phyloP scores from a whole-genome alignment of 2,888 invertebrate species.

The Heliconius hortense region DNA sequence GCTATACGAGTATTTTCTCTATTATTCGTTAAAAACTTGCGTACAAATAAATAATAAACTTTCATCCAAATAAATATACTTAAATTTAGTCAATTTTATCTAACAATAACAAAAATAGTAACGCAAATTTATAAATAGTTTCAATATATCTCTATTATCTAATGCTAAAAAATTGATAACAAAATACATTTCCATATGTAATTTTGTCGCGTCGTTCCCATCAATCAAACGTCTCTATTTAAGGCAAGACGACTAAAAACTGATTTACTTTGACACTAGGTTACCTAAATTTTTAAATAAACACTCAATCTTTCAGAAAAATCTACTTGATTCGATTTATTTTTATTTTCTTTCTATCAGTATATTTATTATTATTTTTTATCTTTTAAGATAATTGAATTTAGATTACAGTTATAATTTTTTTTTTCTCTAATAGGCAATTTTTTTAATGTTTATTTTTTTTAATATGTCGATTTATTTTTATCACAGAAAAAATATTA shows the following conservation, averaged over 20 bases:
- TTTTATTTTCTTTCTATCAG: neutral
- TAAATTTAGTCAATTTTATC: neutral
- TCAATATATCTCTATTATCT: too few relatives aligned
- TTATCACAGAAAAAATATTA: too few relatives aligned
- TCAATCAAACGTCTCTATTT: conserved; percentile 31
- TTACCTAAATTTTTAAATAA: neutral
- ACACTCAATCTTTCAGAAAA: neutral
- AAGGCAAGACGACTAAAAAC: conserved; percentile 1
- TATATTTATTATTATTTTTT: neutral
- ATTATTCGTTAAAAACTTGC: neutral
- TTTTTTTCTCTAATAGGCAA: neutral
- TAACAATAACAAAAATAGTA: neutral
- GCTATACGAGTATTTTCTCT: neutral
- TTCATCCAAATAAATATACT: neutral
- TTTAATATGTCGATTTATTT: too few relatives aligned
- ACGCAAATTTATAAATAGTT: too few relatives aligned
- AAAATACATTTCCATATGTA: neutral
- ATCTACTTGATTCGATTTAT: too few relatives aligned
- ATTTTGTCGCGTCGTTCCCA: conserved; percentile 33
- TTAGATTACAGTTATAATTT: neutral
- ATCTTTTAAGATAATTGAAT: neutral
- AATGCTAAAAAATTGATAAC: neutral
- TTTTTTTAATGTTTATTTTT: neutral
- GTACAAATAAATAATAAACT: neutral
- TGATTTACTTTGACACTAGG: conserved; percentile 9